phyloP scores from a whole-genome alignment of 2,113 vertebrate species.

The Malurus elegans region DNA sequence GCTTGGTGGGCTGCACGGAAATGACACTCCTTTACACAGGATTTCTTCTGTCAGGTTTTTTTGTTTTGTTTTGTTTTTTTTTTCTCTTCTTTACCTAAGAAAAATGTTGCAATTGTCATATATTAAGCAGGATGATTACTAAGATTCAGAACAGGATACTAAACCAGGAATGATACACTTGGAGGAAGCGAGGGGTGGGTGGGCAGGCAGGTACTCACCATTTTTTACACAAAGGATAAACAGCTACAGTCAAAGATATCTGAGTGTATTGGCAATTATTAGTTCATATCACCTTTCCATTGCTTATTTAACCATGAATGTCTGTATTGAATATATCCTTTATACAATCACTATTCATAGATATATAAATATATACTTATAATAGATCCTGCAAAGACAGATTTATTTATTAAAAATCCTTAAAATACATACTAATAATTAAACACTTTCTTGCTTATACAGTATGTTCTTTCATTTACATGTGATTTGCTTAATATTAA shows the following conservation, averaged over 20 bases:
- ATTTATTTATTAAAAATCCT: not conserved
- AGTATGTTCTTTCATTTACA: not conserved
- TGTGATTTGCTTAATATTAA: slow-evolving; percentile 35
- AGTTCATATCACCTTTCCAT: not conserved
- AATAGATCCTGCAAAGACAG: not conserved
- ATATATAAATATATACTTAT: not conserved
- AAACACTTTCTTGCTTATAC: not conserved
- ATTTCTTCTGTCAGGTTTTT: not conserved
- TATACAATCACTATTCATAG: not conserved
- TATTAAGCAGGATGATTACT: not conserved
- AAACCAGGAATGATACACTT: not conserved
- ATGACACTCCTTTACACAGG: not conserved
- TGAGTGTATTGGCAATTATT: not conserved
- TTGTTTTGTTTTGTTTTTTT: not conserved
- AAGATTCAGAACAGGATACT: not conserved
- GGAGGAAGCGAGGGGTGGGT: not conserved
- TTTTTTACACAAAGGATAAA: not conserved
- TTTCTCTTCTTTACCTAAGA: not conserved
- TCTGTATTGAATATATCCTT: not conserved
- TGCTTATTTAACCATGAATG: not conserved
- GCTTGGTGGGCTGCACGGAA: not conserved
- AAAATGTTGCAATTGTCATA: not conserved
- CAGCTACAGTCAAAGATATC: not conserved
- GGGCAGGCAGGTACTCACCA: not conserved
- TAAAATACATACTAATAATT: not conserved